Conservation (phyloP, 2,113 vertebrate species). For the Candoia aspera region DNA sequence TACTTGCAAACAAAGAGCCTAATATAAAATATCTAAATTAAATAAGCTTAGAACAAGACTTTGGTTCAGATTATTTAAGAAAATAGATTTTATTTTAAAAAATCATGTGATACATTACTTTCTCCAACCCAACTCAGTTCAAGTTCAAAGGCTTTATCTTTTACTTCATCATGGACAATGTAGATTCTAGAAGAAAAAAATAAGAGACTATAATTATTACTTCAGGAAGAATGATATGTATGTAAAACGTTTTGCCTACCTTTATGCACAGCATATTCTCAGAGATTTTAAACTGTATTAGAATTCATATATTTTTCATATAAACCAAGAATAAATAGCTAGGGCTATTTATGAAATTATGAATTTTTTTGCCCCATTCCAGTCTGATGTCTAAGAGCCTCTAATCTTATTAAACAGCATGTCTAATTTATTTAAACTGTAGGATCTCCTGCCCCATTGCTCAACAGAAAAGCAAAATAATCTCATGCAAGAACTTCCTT, state of each 20-base stretch:
- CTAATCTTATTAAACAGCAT: neutral
- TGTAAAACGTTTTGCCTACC: neutral
- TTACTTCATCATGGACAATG: constrained; percentile 98
- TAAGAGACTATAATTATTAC: neutral
- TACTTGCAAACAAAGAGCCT: neutral
- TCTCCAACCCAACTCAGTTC: constrained; percentile 99
- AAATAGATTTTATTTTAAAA: neutral
- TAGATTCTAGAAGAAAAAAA: constrained; percentile 87
- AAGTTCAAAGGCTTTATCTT: constrained; percentile 97
- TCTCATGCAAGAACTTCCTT: neutral
- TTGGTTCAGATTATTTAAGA: neutral
- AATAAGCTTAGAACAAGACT: neutral
- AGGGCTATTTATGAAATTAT: too few relatives aligned
- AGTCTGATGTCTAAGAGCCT: neutral
- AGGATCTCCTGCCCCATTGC: neutral
- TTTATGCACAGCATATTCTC: neutral
- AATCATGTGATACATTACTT: constrained; percentile 75
- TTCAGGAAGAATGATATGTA: neutral
- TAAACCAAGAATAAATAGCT: neutral
- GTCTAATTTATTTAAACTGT: neutral
- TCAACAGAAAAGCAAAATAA: neutral
- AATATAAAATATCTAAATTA: neutral
- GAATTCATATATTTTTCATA: neutral
- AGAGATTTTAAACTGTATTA: neutral
- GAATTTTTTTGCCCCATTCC: neutral